Evolutionary conservation across 2,797 vertebrate species (phyloP).

Genomic region (Ataeniobius toweri): DNA sequence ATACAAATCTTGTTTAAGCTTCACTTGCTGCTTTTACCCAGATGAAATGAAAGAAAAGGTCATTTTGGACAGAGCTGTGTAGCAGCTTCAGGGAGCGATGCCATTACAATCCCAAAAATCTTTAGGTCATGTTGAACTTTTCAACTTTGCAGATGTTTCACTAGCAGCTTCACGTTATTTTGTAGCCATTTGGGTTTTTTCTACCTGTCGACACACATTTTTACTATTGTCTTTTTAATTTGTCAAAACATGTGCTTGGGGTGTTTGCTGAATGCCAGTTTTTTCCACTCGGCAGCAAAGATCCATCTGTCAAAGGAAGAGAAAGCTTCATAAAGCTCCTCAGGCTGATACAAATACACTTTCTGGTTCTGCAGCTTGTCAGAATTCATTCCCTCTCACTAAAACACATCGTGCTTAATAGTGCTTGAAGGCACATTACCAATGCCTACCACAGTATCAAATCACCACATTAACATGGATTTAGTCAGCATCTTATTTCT

Average conservation of each 20-base stretch:
- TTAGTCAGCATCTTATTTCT: slow-evolving; percentile 10
- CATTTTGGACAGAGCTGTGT: slow-evolving; percentile 1
- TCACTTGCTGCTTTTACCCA: slow-evolving; percentile 23
- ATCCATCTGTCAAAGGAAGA: slow-evolving; percentile 3
- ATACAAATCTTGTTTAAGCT: slow-evolving; percentile 21
- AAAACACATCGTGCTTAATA: not conserved
- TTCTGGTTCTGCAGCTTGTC: slow-evolving; percentile 10
- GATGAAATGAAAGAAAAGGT: slow-evolving; percentile 20
- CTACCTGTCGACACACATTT: slow-evolving; percentile 14
- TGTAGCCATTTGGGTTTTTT: slow-evolving; percentile 6
- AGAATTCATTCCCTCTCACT: slow-evolving; percentile 1
- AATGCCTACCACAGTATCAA: slow-evolving; percentile 1
- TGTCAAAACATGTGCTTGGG: not conserved
- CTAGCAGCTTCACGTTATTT: slow-evolving; percentile 5
- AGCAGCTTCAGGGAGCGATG: not conserved
- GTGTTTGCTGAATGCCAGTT: slow-evolving; percentile 11
- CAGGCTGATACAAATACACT: slow-evolving; percentile 1
- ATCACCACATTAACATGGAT: slow-evolving; percentile 6
- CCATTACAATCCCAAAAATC: not conserved
- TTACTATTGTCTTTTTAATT: slow-evolving; percentile 1
- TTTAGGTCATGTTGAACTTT: slow-evolving; percentile 10
- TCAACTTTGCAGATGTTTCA: slow-evolving; percentile 14
- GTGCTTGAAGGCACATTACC: not conserved
- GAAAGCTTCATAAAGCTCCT: slow-evolving; percentile 12
- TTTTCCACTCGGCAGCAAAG: slow-evolving; percentile 22